phyloP scores from a whole-genome alignment of 1,140 invertebrate genomes.

The Drosophila auraria region DNA sequence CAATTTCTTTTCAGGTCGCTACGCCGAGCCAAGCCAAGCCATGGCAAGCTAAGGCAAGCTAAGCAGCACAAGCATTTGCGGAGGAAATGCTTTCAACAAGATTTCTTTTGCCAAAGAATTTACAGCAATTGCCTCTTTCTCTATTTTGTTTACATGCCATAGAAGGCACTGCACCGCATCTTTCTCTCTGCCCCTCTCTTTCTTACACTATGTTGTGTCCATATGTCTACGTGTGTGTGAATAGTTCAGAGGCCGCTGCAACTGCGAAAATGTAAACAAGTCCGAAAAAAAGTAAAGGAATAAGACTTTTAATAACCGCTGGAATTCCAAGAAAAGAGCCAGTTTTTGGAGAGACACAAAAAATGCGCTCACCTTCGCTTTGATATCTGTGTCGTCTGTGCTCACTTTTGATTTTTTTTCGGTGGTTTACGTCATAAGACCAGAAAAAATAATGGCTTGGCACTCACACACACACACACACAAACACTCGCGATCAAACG shows the following conservation, averaged over 20 bases:
- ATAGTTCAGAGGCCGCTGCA: constrained; percentile 37
- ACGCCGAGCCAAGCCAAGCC: constrained; percentile 1
- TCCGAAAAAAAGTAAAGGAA: constrained; percentile 5
- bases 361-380: constrained; percentile 77
- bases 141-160: constrained; percentile 60
- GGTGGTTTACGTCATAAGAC: constrained; percentile 82
- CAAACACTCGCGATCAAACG: constrained; percentile 55
- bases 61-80: constrained; percentile 39
- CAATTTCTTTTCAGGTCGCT: constrained; percentile 49
- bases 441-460: constrained; percentile 80
- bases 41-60: constrained; percentile 16
- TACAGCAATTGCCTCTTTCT: constrained; percentile 56
- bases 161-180: constrained; percentile 30
- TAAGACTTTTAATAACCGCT: constrained; percentile 35
- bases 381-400: constrained; percentile 66
- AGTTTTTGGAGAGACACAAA: constrained; percentile 50
- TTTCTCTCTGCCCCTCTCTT: constrained; percentile 1
- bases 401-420: constrained; percentile 81
- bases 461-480: constrained; percentile 47
- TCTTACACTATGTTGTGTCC: neutral
- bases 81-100: constrained; percentile 81
- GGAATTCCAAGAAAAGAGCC: constrained; percentile 47
- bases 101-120: constrained; percentile 77
- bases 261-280: constrained; percentile 74
- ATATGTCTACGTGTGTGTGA: constrained; percentile 11